Base-by-base conservation (phyloP, 2,797 vertebrate species). In the Sebastes dallii region DNA sequence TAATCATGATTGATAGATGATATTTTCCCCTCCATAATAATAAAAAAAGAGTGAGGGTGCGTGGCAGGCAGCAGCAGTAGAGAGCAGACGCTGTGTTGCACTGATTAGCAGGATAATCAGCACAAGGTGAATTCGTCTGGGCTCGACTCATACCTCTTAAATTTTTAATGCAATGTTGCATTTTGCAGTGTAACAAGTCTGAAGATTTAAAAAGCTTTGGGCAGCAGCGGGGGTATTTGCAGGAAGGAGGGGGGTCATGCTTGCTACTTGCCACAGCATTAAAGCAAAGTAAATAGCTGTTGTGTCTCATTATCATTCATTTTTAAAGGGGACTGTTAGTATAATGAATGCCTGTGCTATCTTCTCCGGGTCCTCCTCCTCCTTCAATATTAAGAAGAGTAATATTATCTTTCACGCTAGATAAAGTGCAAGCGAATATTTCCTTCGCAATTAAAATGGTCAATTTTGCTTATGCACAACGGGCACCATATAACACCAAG, bases 401-500 rank as follows among this genome's bases (percentile, higher is more conserved):
- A 86, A 93, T 91, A 87, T 70, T 86, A 88, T 92, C 85, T 89
- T 93, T 90, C 92, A 90, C 79, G 82, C 81, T 81, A 89, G 90
- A 93, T 90, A 88, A 93, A 94, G 82, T 88, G 87, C 85, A 66
- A 70, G 90, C 75, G 86, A 92, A 94, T 94, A 93, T 93, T 93
- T 93, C 78, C 67, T 85, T 86, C 75, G 91, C 94, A 95, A 95
- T 94, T 94, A 94, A 94, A 95, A 91, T 92, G 88, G 92, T 91
- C 91, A 83, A 74, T 91, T 95, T 92, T 94, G 92, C 91, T 93
- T 93, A 88, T 84, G 88, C 93, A 93, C 94, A 94, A 92, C 88
- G 77, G 93, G 92, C 86, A 64, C 83, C 36, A 34, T 81, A 77
- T 81, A 91, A 81, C 88, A 91, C 90, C 66, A 83, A 85, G 88